A percentile compares a stretch with the other conserved stretches of the same genome.
phyloP scores from a whole-genome alignment of 1,140 invertebrate species.

The Glossosoma conforme region DNA sequence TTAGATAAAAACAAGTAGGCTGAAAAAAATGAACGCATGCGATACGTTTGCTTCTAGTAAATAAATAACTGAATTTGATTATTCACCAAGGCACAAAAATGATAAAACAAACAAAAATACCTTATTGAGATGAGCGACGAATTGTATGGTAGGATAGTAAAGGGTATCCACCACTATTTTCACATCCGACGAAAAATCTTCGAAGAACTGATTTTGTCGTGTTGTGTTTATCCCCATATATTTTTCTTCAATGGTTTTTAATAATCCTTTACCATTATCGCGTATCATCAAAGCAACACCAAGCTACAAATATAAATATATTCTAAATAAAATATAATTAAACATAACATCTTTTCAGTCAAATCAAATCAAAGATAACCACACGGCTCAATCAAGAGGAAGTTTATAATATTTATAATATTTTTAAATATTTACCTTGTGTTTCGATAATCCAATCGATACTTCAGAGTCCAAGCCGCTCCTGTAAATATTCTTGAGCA shows the following conservation, averaged over 20 bases:
- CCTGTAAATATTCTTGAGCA: slow-evolving; percentile 60
- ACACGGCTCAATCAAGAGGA: neutral
- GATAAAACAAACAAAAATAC: slow-evolving; percentile 30
- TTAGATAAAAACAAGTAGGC: too few relatives aligned
- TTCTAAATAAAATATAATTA: neutral
- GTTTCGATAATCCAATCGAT: slow-evolving; percentile 60
- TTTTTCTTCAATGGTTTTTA: slow-evolving; percentile 38
- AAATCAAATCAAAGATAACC: neutral
- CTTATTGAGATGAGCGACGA: slow-evolving; percentile 44
- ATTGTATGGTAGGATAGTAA: slow-evolving; percentile 58
- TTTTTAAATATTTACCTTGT: slow-evolving; percentile 44
- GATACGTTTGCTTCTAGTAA: too few relatives aligned
- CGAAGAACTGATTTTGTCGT: slow-evolving; percentile 36
- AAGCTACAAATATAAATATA: slow-evolving; percentile 40
- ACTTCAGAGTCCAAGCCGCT: slow-evolving; percentile 64
- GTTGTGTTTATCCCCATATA: slow-evolving; percentile 33
- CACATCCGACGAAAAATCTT: slow-evolving; percentile 45
- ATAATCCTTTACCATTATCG: slow-evolving; percentile 48
- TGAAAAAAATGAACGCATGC: too few relatives aligned
- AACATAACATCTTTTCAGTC: neutral
- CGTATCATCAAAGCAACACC: slow-evolving; percentile 50
- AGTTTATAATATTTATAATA: neutral
- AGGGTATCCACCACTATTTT: slow-evolving; percentile 51
- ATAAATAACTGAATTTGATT: too few relatives aligned
- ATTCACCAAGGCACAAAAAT: neutral